These are phyloP conservation scores for Apteryx mantelli DNA, from an alignment of 2,113 vertebrate species.

Conservation along the genomic window DNA sequence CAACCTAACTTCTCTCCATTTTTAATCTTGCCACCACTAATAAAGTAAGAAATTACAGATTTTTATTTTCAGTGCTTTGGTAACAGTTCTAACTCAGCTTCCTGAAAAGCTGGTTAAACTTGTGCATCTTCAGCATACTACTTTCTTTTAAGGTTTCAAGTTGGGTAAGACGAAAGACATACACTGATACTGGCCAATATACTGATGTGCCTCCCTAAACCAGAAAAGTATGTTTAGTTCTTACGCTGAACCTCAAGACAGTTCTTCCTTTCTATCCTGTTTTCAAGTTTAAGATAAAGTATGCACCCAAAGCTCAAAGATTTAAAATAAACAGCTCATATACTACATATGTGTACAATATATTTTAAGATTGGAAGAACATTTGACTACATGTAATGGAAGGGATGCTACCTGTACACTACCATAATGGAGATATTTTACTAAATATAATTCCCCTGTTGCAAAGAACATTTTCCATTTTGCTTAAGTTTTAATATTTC, in stretches of 20 bases:
- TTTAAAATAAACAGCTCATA: neutral
- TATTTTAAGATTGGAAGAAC: neutral
- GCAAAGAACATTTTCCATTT: neutral
- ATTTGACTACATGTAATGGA: neutral
- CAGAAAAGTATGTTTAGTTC: neutral
- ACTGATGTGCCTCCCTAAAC: neutral
- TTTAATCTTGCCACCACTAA: neutral
- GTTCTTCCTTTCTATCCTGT: neutral
- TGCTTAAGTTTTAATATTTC: neutral
- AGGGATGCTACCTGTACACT: fast-evolving
- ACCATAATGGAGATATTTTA: neutral
- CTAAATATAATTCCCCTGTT: neutral
- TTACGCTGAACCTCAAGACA: neutral
- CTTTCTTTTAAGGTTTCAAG: neutral
- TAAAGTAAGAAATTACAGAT: neutral
- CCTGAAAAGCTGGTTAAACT: neutral
- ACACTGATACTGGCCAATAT: neutral
- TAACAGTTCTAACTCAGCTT: neutral
- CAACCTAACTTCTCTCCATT: neutral
- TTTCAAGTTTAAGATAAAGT: neutral
- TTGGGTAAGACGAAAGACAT: neutral
- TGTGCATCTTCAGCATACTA: neutral
- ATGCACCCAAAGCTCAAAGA: neutral
- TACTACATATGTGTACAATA: neutral
- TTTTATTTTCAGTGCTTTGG: neutral